Percentiles rank a stretch among this genome's conserved stretches.
phyloP scores from a whole-genome alignment of 2,113 vertebrate genomes.

The Limnothrissa miodon region DNA sequence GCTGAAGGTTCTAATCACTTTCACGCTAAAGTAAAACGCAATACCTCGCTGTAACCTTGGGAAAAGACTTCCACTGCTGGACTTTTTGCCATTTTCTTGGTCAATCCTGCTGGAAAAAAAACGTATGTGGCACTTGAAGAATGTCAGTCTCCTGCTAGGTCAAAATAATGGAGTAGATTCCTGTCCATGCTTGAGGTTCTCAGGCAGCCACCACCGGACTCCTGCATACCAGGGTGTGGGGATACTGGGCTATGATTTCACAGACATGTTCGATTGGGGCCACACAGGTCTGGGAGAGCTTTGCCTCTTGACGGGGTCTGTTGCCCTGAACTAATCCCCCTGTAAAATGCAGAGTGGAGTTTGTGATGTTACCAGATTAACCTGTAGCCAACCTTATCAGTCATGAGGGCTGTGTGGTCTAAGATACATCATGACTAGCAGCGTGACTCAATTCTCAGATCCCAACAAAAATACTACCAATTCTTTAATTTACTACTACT shows the following conservation, averaged over 20 bases:
- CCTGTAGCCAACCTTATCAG: not conserved
- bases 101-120: not conserved
- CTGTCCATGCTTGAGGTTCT: not conserved
- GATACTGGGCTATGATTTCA: not conserved
- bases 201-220: not conserved
- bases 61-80: not conserved
- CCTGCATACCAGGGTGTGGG: not conserved
- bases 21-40: not conserved
- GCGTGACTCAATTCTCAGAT: too few species aligned
- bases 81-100: not conserved
- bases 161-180: constrained; percentile 11
- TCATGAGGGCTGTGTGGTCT: not conserved
- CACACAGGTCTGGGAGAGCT: constrained; percentile 7
- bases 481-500: not conserved
- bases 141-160: constrained; percentile 17
- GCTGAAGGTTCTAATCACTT: not conserved
- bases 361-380: not conserved
- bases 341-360: not conserved
- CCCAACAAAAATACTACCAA: too few species aligned
- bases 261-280: not conserved
- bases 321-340: not conserved
- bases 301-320: not conserved
- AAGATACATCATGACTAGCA: not conserved
- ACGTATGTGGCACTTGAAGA: constrained; percentile 11
- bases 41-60: not conserved